Evolutionary conservation across 2,888 invertebrate species (phyloP).

Genomic region (Leistus spinibarbis): DNA sequence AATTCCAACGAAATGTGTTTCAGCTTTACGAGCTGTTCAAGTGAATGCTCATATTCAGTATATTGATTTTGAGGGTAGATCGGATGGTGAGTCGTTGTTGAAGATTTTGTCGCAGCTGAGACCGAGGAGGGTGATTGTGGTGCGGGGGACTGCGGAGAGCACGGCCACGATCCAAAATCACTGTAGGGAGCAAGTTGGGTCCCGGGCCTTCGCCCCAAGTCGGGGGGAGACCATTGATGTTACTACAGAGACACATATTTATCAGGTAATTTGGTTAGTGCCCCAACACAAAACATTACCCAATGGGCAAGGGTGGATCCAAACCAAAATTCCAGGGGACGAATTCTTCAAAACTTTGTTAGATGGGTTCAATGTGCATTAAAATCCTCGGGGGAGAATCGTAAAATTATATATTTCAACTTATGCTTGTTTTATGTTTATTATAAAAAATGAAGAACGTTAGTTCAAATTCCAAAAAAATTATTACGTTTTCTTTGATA

Average conservation of each 20-base stretch:
- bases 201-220: conserved; percentile 81
- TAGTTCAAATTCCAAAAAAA: no score
- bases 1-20: conserved; percentile 89
- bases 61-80: conserved; percentile 96
- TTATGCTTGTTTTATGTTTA: no score
- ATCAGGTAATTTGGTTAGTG: conserved; percentile 78
- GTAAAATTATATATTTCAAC: neutral
- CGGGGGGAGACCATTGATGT: conserved; percentile 89
- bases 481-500: no score
- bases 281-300: no score
- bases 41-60: conserved; percentile 88
- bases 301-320: no score
- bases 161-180: conserved; percentile 72
- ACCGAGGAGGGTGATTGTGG: conserved; percentile 79
- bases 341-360: no score
- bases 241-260: conserved; percentile 97
- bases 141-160: conserved; percentile 74
- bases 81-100: conserved; percentile 81
- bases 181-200: conserved; percentile 69
- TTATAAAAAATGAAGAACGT: no score
- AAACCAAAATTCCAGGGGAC: no score
- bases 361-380: no score
- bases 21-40: conserved; percentile 73
- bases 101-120: conserved; percentile 82
- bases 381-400: no score